These are phyloP conservation scores for Pterocles gutturalis DNA, from an alignment of 2,113 vertebrate species.

Conservation along the genomic window DNA sequence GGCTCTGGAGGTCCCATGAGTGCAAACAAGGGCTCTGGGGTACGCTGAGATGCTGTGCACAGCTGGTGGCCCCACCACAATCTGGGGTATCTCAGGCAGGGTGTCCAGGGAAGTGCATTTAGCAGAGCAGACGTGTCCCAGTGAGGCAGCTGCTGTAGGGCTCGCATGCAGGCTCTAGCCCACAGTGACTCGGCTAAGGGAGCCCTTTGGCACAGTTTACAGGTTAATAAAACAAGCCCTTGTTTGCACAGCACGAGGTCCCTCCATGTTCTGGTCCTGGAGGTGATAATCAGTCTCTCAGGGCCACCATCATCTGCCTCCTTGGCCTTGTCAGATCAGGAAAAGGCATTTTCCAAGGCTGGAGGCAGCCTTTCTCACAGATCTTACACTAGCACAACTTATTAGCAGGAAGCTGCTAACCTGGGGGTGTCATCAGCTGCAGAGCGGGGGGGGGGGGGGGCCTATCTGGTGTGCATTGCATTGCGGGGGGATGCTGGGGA, in stretches of 20 bases:
- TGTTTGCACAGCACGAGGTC: neutral
- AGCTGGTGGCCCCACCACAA: neutral
- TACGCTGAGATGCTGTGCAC: neutral
- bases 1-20: neutral
- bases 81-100: neutral
- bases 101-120: neutral
- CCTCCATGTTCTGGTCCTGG: constrained; percentile 30
- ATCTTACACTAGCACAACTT: neutral
- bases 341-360: neutral
- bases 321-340: neutral
- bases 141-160: neutral
- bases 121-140: neutral
- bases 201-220: constrained; percentile 42
- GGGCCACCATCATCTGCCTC: constrained; percentile 14
- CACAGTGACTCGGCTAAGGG: fast-evolving
- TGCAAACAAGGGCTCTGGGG: neutral
- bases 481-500: no score
- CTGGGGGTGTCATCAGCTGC: neutral
- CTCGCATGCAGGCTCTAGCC: neutral
- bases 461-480: neutral
- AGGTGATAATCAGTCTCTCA: constrained; percentile 5
- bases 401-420: neutral
- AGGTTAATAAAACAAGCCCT: constrained; percentile 6
- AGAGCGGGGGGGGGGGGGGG: neutral
- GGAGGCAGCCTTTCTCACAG: constrained; percentile 13